Conservation (phyloP, 2,888 invertebrate species). For the Desoria tigrina region DNA sequence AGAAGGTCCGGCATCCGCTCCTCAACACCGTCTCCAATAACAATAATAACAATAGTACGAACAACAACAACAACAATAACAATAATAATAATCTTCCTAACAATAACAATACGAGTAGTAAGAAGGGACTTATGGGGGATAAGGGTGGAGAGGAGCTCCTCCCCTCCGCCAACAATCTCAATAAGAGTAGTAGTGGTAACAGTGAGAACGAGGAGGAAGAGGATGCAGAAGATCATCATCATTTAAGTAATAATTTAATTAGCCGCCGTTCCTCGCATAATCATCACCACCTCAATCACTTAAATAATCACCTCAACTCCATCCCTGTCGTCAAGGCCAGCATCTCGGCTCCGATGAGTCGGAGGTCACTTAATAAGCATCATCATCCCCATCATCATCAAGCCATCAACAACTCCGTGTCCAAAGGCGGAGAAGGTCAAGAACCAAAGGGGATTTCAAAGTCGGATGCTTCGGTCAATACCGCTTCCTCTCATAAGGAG, state of each 20-base stretch:
- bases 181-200: slow-evolving; percentile 13
- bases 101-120: slow-evolving; percentile 20
- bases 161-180: no score
- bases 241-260: slow-evolving; percentile 19
- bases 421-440: slow-evolving; percentile 21
- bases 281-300: slow-evolving; percentile 29
- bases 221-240: slow-evolving; percentile 10
- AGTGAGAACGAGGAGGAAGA: slow-evolving; percentile 14
- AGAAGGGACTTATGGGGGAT: slow-evolving; percentile 8
- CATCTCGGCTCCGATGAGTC: slow-evolving; percentile 52
- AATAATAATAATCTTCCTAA: slow-evolving; percentile 1
- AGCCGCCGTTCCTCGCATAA: slow-evolving; percentile 3
- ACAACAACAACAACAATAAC: slow-evolving; percentile 26
- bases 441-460: slow-evolving; percentile 31
- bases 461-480: slow-evolving; percentile 46
- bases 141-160: slow-evolving; percentile 13
- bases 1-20: slow-evolving; percentile 33
- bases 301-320: slow-evolving; percentile 33
- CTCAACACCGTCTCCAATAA: slow-evolving; percentile 11
- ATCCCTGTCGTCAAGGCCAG: slow-evolving; percentile 34
- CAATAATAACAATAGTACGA: slow-evolving; percentile 27
- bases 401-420: not conserved
- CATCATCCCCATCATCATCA: slow-evolving; percentile 39
- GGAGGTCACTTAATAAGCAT: slow-evolving; percentile 42
- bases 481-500: slow-evolving; percentile 15